Conservation (phyloP, 1,140 invertebrate genomes). For the Macrocentrus cingulum region DNA sequence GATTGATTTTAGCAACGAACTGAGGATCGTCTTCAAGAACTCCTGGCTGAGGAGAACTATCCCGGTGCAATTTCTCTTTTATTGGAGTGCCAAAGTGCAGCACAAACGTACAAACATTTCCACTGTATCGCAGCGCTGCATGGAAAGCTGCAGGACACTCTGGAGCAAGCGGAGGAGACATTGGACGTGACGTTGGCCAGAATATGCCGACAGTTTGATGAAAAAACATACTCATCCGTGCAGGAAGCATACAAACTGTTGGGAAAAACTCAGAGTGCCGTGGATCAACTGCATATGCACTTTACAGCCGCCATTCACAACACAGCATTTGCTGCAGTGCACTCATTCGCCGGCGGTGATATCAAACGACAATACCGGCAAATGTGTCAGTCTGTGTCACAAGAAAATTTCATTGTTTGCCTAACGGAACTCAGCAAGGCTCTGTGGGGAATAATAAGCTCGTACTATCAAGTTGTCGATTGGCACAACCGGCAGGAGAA, state of each 20-base stretch:
- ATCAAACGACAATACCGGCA: constrained; percentile 77
- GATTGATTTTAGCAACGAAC: constrained; percentile 69
- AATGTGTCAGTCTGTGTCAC: constrained; percentile 74
- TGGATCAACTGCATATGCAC: constrained; percentile 95
- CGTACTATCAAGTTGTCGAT: constrained; percentile 77
- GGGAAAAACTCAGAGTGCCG: constrained; percentile 85
- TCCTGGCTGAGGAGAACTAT: constrained; percentile 84
- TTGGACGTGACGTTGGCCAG: constrained; percentile 84
- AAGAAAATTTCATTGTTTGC: constrained; percentile 79
- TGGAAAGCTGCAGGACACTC: constrained; percentile 85
- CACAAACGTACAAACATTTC: constrained; percentile 79
- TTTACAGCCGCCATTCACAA: constrained; percentile 93
- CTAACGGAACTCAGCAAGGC: constrained; percentile 79
- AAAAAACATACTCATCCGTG: constrained; percentile 73
- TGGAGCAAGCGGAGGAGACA: constrained; percentile 89
- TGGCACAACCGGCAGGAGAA: constrained; percentile 71
- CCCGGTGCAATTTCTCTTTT: constrained; percentile 85
- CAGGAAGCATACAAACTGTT: constrained; percentile 83
- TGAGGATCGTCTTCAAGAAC: constrained; percentile 78
- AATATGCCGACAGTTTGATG: constrained; percentile 74
- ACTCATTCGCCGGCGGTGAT: constrained; percentile 70
- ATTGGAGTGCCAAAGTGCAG: constrained; percentile 84
- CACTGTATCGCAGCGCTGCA: constrained; percentile 83
- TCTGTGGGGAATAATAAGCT: constrained; percentile 79
- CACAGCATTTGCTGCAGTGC: constrained; percentile 76